Evolutionary conservation across 2,888 invertebrate genomes (phyloP).

Genomic region (Idaea aversata): DNA sequence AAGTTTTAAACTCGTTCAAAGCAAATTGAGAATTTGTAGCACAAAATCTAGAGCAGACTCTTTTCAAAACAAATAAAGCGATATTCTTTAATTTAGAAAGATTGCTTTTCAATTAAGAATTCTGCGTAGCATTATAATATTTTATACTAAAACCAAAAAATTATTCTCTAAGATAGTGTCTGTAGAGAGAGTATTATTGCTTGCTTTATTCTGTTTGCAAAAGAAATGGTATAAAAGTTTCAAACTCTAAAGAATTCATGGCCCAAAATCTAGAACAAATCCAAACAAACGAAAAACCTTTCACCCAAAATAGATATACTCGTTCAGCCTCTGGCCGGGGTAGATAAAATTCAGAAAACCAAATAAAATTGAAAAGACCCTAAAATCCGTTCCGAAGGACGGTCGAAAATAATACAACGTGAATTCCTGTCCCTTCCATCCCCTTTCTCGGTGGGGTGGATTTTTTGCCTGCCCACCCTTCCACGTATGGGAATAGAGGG

Average conservation of each 20-base stretch:
- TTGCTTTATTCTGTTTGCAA: too few species aligned
- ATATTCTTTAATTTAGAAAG: too few species aligned
- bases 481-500: conserved; percentile 25
- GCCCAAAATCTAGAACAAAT: background rate
- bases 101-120: too few species aligned
- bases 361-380: conserved; percentile 1
- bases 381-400: background rate
- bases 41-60: too few species aligned
- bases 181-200: too few species aligned
- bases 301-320: background rate
- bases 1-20: too few species aligned
- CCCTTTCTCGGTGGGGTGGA: conserved; percentile 29
- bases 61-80: too few species aligned
- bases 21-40: too few species aligned
- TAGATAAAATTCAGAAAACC: background rate
- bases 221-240: background rate
- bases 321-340: background rate
- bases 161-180: too few species aligned
- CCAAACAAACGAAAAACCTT: background rate
- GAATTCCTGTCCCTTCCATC: conserved; percentile 23
- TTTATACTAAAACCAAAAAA: too few species aligned
- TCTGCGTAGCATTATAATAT: too few species aligned
- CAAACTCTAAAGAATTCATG: background rate
- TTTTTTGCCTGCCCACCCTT: conserved; percentile 33
- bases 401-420: background rate